Conservation (phyloP, 2,113 vertebrate species). For the Motacilla tschutschensis region DNA sequence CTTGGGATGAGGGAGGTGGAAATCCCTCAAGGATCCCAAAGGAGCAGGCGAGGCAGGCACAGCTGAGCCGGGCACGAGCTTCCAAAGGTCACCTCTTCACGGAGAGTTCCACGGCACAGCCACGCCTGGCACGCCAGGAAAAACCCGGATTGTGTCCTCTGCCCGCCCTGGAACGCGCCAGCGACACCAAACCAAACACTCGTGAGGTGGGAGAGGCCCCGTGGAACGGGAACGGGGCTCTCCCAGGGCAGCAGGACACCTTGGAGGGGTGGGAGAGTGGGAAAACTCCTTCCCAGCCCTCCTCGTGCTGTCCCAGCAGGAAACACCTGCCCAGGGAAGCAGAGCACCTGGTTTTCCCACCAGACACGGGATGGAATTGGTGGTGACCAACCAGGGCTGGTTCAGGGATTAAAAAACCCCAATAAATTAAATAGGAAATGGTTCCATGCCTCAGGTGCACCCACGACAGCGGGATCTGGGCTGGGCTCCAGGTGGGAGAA, state of each 20-base stretch:
- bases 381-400: rapidly evolving
- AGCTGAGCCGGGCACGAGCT: background rate
- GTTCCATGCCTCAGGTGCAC: background rate
- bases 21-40: too few relatives aligned
- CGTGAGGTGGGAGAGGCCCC: rapidly evolving
- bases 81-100: background rate
- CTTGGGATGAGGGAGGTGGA: background rate
- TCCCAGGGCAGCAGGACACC: rapidly evolving
- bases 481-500: rapidly evolving
- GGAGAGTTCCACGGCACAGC: background rate
- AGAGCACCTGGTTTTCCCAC: background rate
- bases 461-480: rapidly evolving
- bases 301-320: rapidly evolving
- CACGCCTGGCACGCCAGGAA: background rate
- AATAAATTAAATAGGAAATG: background rate
- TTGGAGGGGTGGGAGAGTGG: rapidly evolving
- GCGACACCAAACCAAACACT: background rate
- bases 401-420: rapidly evolving
- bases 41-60: background rate
- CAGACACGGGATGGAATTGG: rapidly evolving
- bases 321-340: rapidly evolving
- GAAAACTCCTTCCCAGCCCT: background rate
- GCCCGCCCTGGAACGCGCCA: rapidly evolving
- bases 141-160: background rate
- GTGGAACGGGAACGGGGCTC: rapidly evolving